Evolutionary conservation across 1,140 invertebrate genomes (phyloP), one percentile per base, ranked within the genome.

Genomic region (Solenopsis fugax): DNA sequence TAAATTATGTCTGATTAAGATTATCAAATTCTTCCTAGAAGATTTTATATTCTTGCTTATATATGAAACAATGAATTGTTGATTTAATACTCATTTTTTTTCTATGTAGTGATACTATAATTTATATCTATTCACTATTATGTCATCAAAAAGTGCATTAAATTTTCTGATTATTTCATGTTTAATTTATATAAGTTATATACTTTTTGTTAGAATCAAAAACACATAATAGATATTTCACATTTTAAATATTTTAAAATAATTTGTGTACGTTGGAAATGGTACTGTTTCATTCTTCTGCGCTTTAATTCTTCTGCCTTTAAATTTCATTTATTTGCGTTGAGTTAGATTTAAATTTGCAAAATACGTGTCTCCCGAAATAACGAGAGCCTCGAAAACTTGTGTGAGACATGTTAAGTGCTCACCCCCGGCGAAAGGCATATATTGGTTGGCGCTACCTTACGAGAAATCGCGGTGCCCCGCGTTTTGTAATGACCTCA

Each of bases 401-500:
- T 69, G 52, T 21, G 7, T 21, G 52, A 54, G 60, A 76, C 73
- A 58, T 48, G 73, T 65, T 48, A 85, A 76, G 73, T 77, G 71
- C 48, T 85, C 21, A 48, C 29, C 21, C 34, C 21, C 21, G 34
- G 21, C 16, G 16, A 60, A 52, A 10, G 21, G 18, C 45, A 65
- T 54, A 62, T 67, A 67, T 54, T 45, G 24, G 24, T 37, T 73
- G 54, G 56, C 69, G 87, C 78, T 76, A 73, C 72, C 65, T 69
- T 76, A 56, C 82, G 76, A 87, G 84, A 64, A 85, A 69, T 58
- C 76, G 50, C 76, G 54, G 48, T 60, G 50, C 82, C 76, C 72
- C 69, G 41, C 50, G 48, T 60, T 88, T 90, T 76, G 88, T 85
- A 88, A 87, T 62, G 62, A 62, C 45, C 54, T 85, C 75, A 89